Evolutionary conservation across 2,797 vertebrate species (phyloP), one percentile per base, ranked within the genome.

Genomic region (Octomys mimax): DNA sequence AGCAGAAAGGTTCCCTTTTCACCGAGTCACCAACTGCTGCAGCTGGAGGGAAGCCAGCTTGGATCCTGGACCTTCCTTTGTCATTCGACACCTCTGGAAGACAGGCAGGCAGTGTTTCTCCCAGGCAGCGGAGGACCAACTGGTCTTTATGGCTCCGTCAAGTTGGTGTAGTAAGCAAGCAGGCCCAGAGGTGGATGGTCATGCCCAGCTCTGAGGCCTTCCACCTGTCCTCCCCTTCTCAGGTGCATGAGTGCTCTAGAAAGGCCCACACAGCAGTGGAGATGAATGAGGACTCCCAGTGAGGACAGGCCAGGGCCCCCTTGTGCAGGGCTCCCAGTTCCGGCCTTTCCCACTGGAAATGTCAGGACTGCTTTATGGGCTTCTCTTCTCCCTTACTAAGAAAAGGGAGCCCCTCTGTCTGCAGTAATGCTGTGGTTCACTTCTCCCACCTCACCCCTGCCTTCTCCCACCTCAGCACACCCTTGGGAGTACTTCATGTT

Each of bases 161-260:
- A 88, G 61, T 94, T 94, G 39, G 81, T 91, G 2, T 79, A 54
- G 95, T 94, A 57, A 95, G 80, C 33, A 49, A 94, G 80, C 42
- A 97, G 97, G 19, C 66, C 95, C 31, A 96, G 96, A 26, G 26
- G 18, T 93, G 97, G 92, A 81, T 98, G 97, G 71, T 96, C 97
- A 91, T 97, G 94, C 46, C 98, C 86, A 3, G 97, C 95, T 77
- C 97, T 66, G 92, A 98, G 96, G 52, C 98, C 97, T 13, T 98
- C 96, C 3, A 33, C 96, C 85, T 97, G 52, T 0, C 86, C 70
- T 33, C 97, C 97, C 97, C 97, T 98, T 98, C 98, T 98, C 2
- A 13, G 59, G 92, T 73, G 42, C 97, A 92, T 33, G 97, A 97
- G 80, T 84, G 59, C 79, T 87, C 96, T 95, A 36, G 49, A 78